Base-by-base conservation (phyloP, 53 echinoderm and acorn worm species). In the Henricia sp. region DNA sequence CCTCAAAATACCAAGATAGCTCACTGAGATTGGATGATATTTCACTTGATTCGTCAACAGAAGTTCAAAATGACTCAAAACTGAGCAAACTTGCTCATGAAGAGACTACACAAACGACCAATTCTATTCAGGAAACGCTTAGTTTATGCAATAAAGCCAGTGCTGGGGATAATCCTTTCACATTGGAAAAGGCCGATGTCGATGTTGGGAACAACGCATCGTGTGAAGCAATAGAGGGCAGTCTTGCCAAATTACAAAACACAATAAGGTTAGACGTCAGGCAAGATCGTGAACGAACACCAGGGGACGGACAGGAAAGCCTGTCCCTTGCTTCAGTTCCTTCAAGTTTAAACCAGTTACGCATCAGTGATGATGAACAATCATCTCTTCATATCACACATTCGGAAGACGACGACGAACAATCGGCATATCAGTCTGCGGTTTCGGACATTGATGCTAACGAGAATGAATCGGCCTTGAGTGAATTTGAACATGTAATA, bases 221-320 rank as follows among this genome's bases (percentile, higher is more conserved):
- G 24, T 59, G 41, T 58, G 41, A 62, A 37, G 80, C 64, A 64
- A 46, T 63, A 64, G 35, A n/a, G 46, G 64, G 34, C 16, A 64
- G 50, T 80, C 64, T 80, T 80, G 80, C 80, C 80, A 80, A 24
- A 44, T 12, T 46, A 43, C 70, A 80, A 16, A 64, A 80, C 64
- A 64, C 80, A 80, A 80, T 80, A 80, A 80, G 32, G 20, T 80
- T 62, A 80, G 80, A 80, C 30, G 4, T 64, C n/a, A 34, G 43
- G 32, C 80, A 33, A 32, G 44, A 6, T 1, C 34, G 63, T 19
- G 80, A 80, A 80, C 80, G 80, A 34, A 80, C 63, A 14, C 80
- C 80, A 20, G 80, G 64, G 58, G 80, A 80, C 36, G 80, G 80
- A 19, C 46, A 62, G 52, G 80, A 80, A n/a, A 62, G 34, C 46